Conservation (phyloP, 2,797 vertebrate genomes). For the Champsocephalus gunnari region DNA sequence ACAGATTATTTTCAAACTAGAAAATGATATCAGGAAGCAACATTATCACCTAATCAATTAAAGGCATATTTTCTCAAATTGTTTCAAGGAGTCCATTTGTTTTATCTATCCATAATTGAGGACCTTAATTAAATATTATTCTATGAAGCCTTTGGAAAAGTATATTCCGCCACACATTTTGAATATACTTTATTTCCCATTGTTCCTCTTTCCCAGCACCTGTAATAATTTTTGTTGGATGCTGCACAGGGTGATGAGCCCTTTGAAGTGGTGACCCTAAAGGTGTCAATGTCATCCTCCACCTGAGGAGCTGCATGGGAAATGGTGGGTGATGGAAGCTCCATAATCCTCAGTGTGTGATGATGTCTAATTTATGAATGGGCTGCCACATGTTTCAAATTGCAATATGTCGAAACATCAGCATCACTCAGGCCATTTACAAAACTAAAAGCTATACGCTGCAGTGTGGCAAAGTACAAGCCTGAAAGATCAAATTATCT, state of each 20-base stretch:
- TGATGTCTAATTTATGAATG: conserved; percentile 11
- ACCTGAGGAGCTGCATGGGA: not conserved
- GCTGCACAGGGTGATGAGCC: not conserved
- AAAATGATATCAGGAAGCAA: too few species aligned
- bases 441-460: not conserved
- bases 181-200: not conserved
- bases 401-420: conserved; percentile 9
- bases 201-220: not conserved
- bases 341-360: conserved; percentile 21
- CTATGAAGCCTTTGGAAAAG: fast-evolving
- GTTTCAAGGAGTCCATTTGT: too few species aligned
- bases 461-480: not conserved
- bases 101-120: too few species aligned
- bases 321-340: conserved; percentile 6
- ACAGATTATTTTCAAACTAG: too few species aligned
- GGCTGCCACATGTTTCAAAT: conserved; percentile 4
- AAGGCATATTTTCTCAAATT: too few species aligned
- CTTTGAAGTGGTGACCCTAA: conserved; percentile 18
- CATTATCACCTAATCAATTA: too few species aligned
- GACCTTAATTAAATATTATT: not conserved
- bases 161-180: not conserved
- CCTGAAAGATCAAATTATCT: conserved; percentile 21
- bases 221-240: conserved; percentile 6
- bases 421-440: not conserved
- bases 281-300: conserved; percentile 24